phyloP scores from a whole-genome alignment of 1,140 invertebrate genomes.

The Sogatella furcifera region DNA sequence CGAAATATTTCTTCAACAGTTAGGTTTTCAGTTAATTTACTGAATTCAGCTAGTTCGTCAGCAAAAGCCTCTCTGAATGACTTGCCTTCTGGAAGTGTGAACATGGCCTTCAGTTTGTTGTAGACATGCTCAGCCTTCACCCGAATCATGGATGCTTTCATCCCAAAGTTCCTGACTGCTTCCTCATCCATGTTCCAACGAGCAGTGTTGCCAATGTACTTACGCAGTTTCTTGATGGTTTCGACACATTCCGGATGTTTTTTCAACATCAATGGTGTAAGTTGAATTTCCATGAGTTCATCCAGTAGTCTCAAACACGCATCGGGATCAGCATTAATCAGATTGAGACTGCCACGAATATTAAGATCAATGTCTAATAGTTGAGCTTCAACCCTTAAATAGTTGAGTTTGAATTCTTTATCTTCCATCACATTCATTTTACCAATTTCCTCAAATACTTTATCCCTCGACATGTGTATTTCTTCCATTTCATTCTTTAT shows the following conservation, averaged over 20 bases:
- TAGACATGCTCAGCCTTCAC: constrained; percentile 52
- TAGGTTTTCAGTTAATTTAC: constrained; percentile 43
- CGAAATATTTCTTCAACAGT: constrained; percentile 37
- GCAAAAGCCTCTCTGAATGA: constrained; percentile 47
- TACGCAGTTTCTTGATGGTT: constrained; percentile 49
- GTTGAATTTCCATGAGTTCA: constrained; percentile 46
- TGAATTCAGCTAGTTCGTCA: constrained; percentile 42
- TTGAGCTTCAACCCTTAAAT: constrained; percentile 46
- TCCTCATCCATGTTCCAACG: constrained; percentile 52
- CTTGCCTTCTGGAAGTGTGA: constrained; percentile 37
- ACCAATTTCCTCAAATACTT: constrained; percentile 29
- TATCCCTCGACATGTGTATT: constrained; percentile 2
- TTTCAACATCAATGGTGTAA: constrained; percentile 68
- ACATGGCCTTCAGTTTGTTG: constrained; percentile 43
- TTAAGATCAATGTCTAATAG: constrained; percentile 59
- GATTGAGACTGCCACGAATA: constrained; percentile 53
- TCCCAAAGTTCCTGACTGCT: constrained; percentile 38
- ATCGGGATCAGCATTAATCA: constrained; percentile 52
- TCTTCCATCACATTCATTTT: constrained; percentile 20
- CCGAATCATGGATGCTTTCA: constrained; percentile 52
- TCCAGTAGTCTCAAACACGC: constrained; percentile 47
- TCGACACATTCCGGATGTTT: constrained; percentile 75
- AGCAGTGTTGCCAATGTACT: constrained; percentile 52
- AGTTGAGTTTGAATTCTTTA: constrained; percentile 11
- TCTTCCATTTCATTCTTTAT: constrained; percentile 37